A percentile compares a stretch with the other conserved stretches of the same genome.
Evolutionary conservation across 2,797 vertebrate genomes (phyloP).

Genomic region (Coracias cyanogaster): DNA sequence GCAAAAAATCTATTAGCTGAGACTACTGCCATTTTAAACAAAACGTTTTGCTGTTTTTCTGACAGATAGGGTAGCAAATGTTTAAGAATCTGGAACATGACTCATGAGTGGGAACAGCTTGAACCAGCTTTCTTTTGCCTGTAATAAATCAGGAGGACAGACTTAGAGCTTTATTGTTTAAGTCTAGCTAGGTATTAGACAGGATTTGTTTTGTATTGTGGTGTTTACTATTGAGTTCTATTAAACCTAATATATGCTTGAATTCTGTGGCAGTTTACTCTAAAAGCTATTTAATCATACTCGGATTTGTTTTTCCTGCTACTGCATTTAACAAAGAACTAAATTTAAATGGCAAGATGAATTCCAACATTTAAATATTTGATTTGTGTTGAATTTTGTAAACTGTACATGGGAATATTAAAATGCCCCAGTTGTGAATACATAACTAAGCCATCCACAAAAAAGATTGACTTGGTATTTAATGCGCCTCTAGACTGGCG

Average conservation of each 20-base stretch:
- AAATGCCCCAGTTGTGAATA: background rate
- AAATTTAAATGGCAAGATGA: background rate
- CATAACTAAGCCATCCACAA: background rate
- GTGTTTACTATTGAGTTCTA: conserved; percentile 15
- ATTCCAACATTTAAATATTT: background rate
- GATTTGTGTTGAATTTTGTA: background rate
- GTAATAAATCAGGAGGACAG: conserved; percentile 5
- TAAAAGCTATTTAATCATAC: background rate
- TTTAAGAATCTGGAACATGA: conserved; percentile 61
- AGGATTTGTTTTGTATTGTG: conserved; percentile 9
- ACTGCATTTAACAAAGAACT: background rate
- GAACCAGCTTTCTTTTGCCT: conserved; percentile 34
- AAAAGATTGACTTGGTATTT: background rate
- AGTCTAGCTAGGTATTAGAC: conserved; percentile 6
- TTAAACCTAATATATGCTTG: background rate
- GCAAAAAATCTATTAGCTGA: background rate
- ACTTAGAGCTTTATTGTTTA: conserved; percentile 5
- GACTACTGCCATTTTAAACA: conserved; percentile 35
- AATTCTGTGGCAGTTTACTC: background rate
- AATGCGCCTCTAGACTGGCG: background rate
- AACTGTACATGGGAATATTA: background rate
- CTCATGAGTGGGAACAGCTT: conserved; percentile 41
- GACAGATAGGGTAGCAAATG: conserved; percentile 52
- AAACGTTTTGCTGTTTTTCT: conserved; percentile 53
- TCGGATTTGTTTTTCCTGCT: conserved; percentile 15